Evolutionary conservation across 2,113 vertebrate species (phyloP), one percentile per base, ranked within the genome.

Genomic region (Cyanoramphus novaezelandiae): DNA sequence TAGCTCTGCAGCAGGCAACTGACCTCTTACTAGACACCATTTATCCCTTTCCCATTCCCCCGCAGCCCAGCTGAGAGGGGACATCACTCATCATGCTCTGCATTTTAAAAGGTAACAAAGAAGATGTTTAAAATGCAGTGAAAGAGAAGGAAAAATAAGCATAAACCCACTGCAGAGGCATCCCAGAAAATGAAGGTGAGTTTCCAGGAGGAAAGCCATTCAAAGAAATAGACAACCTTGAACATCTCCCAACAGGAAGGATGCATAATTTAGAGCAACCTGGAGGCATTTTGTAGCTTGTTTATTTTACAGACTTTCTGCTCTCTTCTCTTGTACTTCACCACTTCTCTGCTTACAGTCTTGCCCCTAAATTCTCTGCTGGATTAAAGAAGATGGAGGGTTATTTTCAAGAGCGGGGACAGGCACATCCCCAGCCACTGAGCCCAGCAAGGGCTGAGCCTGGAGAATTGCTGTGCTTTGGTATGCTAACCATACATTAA

Each of bases 271-370:
- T 57, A 93, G 74, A 82, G 91, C n/a, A 79, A 78, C 31, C 63
- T 52, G 62, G 64, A 91, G 65, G 76, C 37, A 59, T 72, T 95
- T 59, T 72, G 74, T 52, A 92, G 31, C 50, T 90, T 75, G 78
- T 79, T 90, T 79, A 82, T 95, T 94, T 92, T 86, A 69, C 80
- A 92, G 62, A 46, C 43, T 52, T 92, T 76, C 81, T 74, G 17
- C 31, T 93, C 49, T 71, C 46, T 81, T 84, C 77, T 76, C 28
- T 63, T 3, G 2, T 60, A 52, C 24, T 77, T 87, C 70, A 84
- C 24, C n/a, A 60, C 53, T 65, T 75, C 43, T 75, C 43, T 59
- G 3, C 88, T 87, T 13, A 0, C 21, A 71, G 70, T 44, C 57
- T 72, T 85, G 37, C 49, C 55, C 59, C 82, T 53, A 29, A 90